Evolutionary conservation across 2,888 invertebrate species (phyloP), one percentile per base, ranked within the genome.

Genomic region (Heteropelma amictum): DNA sequence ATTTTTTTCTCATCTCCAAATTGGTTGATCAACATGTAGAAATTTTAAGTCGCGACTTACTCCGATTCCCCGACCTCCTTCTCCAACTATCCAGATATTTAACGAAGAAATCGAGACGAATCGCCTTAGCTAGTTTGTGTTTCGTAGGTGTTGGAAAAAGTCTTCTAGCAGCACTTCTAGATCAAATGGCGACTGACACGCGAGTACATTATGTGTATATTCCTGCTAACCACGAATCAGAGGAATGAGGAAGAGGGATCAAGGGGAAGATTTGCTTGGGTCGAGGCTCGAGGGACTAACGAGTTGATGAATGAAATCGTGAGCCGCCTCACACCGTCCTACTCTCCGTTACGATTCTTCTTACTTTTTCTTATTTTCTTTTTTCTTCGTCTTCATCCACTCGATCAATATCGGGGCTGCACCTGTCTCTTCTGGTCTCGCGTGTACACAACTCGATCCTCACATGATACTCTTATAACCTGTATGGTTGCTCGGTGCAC

Each of bases 251-350:
- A 14, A 7, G 58, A 26, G 26, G 58, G 10, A 40, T 10, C n/a
- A n/a, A 47, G n/a, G 5, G 35, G 51, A 30, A 17, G 51, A 51
- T 30, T 42, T 47, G 21, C 33, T 17, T 47, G 47, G 33, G 45
- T 45, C 19, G 61, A 33, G 30, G 7, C 33, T 61, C 47, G 19
- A 12, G 61, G 33, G 47, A 47, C 61, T 74, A 70, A 74, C 74
- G 74, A 74, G 74, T 74, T 70, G 65, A 74, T 74, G 74, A 74
- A 74, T 74, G 74, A 74, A 74, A 74, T 74, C 74, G 74, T 74
- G 70, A 74, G 54, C 35, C 19, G 64, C 58, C 58, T 74, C 74
- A 64, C 70, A 58, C 74, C 60, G 54, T 60, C 49, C 42, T 30
- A 49, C 28, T 65, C 47, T 38, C 17, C 65, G 70, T 69, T 73